phyloP scores from a whole-genome alignment of 2,113 vertebrate species.

The Phainopepla nitens region DNA sequence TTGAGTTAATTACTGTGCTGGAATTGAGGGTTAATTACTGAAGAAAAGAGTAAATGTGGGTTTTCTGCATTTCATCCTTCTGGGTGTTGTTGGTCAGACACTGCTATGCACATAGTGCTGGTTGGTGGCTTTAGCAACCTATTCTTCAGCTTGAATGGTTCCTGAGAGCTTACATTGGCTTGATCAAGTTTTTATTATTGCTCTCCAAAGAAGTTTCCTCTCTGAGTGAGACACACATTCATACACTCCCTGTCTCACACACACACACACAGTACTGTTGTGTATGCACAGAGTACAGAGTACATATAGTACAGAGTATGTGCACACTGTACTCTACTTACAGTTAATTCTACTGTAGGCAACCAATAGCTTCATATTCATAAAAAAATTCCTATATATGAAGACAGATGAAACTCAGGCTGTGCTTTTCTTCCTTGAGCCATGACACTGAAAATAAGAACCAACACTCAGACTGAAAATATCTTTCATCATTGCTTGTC shows the following conservation, averaged over 20 bases:
- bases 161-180: background rate
- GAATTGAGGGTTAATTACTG: background rate
- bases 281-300: background rate
- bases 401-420: background rate
- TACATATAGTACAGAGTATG: background rate
- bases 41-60: background rate
- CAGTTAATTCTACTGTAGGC: background rate
- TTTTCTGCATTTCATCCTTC: background rate
- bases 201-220: background rate
- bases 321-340: background rate
- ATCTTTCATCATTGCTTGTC: background rate
- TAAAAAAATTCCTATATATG: background rate
- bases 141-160: background rate
- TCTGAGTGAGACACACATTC: background rate
- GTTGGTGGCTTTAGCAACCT: background rate
- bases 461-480: background rate
- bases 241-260: background rate
- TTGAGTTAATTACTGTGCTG: background rate
- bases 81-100: background rate
- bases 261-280: accelerated
- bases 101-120: background rate
- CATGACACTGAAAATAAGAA: background rate
- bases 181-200: background rate
- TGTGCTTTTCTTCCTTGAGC: background rate
- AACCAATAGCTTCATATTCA: background rate